These are phyloP conservation scores for Pyrrhosoma nymphula DNA, from an alignment of 2,888 invertebrate genomes.

Conservation along the genomic window DNA sequence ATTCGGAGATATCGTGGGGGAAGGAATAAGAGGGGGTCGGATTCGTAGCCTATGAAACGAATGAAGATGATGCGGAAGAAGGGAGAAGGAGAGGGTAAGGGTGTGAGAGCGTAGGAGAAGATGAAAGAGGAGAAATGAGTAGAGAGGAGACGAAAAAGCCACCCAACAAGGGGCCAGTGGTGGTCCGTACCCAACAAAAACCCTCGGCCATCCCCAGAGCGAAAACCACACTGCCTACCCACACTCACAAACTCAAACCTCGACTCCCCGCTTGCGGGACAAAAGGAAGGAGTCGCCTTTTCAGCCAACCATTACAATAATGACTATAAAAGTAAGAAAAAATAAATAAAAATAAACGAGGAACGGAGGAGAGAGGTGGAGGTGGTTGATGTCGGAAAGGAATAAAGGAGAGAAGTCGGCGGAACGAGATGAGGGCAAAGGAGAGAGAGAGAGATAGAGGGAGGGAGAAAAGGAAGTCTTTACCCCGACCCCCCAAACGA, in stretches of 20 bases:
- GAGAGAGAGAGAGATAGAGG: not conserved
- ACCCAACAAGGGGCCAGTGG: not conserved
- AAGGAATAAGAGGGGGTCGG: not conserved
- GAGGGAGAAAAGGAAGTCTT: not conserved
- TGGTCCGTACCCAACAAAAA: slow-evolving; percentile 29
- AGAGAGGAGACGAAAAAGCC: not conserved
- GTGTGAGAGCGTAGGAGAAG: slow-evolving; percentile 5
- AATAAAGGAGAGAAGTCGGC: slow-evolving; percentile 22
- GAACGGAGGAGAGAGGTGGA: slow-evolving; percentile 15
- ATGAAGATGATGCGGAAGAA: not conserved
- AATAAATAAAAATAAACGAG: slow-evolving; percentile 46
- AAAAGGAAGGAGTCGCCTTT: slow-evolving; percentile 45
- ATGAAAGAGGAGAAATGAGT: not conserved
- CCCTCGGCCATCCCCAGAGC: not conserved
- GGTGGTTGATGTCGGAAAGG: slow-evolving; percentile 45
- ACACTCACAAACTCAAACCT: not conserved
- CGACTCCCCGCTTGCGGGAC: not conserved
- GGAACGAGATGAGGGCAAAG: not conserved
- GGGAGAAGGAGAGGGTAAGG: not conserved
- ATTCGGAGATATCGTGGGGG: not conserved
- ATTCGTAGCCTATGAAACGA: not conserved
- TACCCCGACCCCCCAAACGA: not conserved
- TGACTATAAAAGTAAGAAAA: slow-evolving; percentile 65
- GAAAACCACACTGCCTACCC: not conserved
- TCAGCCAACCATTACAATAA: slow-evolving; percentile 60